A percentile compares a stretch with the other conserved stretches of the same genome.
These are phyloP conservation scores for Elephas maximus DNA, from an alignment of 2,113 vertebrate genomes.

Conservation along the genomic window DNA sequence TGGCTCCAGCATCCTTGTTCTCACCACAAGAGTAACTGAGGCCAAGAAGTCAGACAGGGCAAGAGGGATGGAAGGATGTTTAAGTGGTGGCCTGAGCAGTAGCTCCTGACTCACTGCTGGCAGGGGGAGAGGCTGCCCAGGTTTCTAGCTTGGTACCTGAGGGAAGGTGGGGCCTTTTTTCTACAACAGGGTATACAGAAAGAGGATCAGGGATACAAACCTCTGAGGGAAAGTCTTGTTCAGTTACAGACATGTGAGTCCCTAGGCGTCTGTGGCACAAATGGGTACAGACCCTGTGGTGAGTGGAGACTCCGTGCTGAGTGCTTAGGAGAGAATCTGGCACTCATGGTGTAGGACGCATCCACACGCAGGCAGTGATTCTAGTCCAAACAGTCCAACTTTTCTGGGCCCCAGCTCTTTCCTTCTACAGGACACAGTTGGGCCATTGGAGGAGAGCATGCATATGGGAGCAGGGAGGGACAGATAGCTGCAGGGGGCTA, in stretches of 20 bases:
- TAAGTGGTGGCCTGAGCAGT: not conserved
- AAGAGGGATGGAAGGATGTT: not conserved
- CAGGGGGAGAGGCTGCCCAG: not conserved
- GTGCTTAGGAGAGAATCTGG: not conserved
- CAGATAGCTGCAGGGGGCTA: not conserved
- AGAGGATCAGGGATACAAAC: not conserved
- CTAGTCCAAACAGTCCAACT: not conserved
- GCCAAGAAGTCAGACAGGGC: not conserved
- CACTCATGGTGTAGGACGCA: not conserved
- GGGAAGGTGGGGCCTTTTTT: not conserved
- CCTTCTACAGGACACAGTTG: not conserved
- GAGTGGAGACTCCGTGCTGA: not conserved
- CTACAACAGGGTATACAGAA: not conserved
- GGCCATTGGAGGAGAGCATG: not conserved
- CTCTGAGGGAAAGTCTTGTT: not conserved
- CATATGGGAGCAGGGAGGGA: not conserved
- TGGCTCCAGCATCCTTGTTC: too few relatives aligned
- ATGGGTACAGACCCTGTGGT: not conserved
- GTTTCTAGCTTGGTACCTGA: not conserved
- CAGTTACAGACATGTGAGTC: not conserved
- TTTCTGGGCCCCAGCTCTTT: not conserved
- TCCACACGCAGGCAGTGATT: not conserved
- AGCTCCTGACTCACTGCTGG: not conserved
- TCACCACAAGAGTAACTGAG: not conserved
- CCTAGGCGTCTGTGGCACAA: not conserved